These are phyloP conservation scores for Parascotia fuliginaria DNA, from an alignment of 2,888 invertebrate genomes.

Conservation along the genomic window DNA sequence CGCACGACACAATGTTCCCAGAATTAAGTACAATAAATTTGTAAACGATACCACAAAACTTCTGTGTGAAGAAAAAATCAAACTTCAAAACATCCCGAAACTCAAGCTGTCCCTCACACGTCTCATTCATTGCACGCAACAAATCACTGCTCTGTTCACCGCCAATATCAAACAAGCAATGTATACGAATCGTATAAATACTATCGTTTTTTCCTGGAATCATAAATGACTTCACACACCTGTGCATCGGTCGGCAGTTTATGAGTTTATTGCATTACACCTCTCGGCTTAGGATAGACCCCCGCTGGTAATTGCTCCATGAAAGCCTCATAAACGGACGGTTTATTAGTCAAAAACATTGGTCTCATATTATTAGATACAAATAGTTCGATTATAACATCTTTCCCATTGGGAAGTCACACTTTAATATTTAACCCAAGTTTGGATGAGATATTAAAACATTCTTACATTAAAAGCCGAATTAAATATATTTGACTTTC, in stretches of 20 bases:
- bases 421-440: conserved; percentile 9
- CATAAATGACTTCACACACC: conserved; percentile 62
- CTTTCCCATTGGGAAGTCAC: conserved; percentile 19
- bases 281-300: conserved; percentile 69
- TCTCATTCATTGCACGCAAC: conserved; percentile 23
- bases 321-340: conserved; percentile 68
- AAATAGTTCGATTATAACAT: conserved; percentile 50
- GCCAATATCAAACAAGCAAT: conserved; percentile 17
- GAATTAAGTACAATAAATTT: conserved; percentile 78
- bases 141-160: neutral
- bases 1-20: conserved; percentile 69
- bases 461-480: conserved; percentile 25
- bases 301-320: conserved; percentile 78
- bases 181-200: conserved; percentile 16
- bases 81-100: conserved; percentile 17
- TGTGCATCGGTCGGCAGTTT: conserved; percentile 71
- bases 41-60: conserved; percentile 82
- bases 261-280: conserved; percentile 82
- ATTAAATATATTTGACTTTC: conserved; percentile 31
- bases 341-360: conserved; percentile 65
- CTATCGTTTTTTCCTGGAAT: conserved; percentile 18
- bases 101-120: conserved; percentile 3
- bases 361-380: conserved; percentile 59
- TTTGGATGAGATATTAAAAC: conserved; percentile 10
- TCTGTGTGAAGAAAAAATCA: conserved; percentile 67